phyloP scores from a whole-genome alignment of 2,113 vertebrate species.

The Rhea pennata region DNA sequence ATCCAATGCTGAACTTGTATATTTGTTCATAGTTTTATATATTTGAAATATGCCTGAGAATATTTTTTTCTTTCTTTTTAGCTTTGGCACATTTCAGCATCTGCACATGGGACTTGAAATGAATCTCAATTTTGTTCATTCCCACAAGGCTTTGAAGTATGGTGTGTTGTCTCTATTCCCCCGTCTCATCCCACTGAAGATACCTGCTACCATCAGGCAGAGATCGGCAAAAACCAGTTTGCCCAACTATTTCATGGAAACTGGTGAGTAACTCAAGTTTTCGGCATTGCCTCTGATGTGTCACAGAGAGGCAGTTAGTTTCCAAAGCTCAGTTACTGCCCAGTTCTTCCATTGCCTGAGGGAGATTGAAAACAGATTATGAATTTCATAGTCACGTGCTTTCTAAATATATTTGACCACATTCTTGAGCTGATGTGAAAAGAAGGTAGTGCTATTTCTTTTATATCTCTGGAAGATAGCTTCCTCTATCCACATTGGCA shows the following conservation, averaged over 20 bases:
- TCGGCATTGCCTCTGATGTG: background rate
- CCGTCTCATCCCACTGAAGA: background rate
- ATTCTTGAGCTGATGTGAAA: background rate
- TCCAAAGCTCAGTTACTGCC: background rate
- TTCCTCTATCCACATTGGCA: background rate
- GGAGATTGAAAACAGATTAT: background rate
- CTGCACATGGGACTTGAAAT: background rate
- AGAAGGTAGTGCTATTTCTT: accelerated
- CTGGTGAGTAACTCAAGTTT: background rate
- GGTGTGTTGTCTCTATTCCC: background rate
- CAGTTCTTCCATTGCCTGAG: background rate
- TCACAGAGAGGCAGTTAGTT: background rate
- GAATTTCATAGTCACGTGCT: background rate
- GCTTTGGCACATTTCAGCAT: background rate
- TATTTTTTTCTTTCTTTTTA: background rate
- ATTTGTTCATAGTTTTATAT: background rate
- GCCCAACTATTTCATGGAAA: background rate
- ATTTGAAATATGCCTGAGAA: background rate
- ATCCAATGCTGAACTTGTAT: background rate
- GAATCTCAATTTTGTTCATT: background rate
- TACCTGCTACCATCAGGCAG: background rate
- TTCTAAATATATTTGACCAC: background rate
- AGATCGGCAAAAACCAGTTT: background rate
- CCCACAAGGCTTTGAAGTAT: background rate
- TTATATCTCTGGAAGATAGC: background rate